phyloP scores from a whole-genome alignment of 2,797 vertebrate genomes.

The Centroberyx gerrardi region DNA sequence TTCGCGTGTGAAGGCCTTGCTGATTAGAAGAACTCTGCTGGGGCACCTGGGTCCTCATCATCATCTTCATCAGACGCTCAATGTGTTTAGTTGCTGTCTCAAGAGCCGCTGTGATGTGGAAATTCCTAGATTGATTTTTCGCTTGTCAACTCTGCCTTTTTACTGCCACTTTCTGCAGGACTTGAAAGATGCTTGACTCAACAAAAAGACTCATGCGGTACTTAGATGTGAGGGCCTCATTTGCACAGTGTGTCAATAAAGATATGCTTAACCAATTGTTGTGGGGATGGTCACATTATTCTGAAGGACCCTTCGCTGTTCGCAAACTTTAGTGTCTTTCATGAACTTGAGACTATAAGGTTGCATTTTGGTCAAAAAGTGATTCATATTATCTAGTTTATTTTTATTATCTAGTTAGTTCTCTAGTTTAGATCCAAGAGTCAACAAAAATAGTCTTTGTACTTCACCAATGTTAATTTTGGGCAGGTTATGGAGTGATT shows the following conservation, averaged over 20 bases:
- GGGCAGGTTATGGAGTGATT: too few species aligned
- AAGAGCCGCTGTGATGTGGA: conserved; percentile 66
- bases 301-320: conserved; percentile 22
- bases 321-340: conserved; percentile 28
- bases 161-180: conserved; percentile 52
- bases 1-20: conserved; percentile 27
- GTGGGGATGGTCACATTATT: conserved; percentile 15
- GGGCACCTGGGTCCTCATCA: conserved; percentile 37
- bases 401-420: too few species aligned
- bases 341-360: neutral
- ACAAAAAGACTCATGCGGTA: conserved; percentile 16
- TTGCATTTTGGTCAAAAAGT: conserved; percentile 1
- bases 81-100: conserved; percentile 40
- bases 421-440: too few species aligned
- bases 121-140: conserved; percentile 73
- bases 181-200: conserved; percentile 61
- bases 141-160: conserved; percentile 50
- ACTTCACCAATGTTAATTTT: too few species aligned
- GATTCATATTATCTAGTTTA: too few species aligned
- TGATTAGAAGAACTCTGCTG: conserved; percentile 62
- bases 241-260: conserved; percentile 69
- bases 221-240: conserved; percentile 56
- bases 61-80: conserved; percentile 31
- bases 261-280: conserved; percentile 54
- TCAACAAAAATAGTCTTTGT: too few species aligned